phyloP scores from a whole-genome alignment of 2,888 invertebrate species.

The Pandemis cinnamomeana region DNA sequence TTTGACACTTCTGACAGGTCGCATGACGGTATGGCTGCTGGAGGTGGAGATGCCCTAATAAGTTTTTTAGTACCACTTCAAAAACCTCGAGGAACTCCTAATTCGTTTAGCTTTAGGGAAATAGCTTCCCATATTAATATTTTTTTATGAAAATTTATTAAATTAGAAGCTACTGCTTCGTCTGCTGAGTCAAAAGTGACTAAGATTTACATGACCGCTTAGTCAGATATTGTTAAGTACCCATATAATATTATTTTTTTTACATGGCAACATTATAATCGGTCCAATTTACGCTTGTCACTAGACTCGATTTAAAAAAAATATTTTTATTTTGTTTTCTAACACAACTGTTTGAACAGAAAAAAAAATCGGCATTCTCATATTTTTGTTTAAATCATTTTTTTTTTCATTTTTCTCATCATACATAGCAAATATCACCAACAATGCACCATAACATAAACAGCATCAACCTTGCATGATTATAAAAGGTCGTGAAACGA shows the following conservation, averaged over 20 bases:
- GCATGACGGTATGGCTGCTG: constrained; percentile 6
- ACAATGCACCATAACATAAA: background rate
- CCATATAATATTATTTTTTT: background rate
- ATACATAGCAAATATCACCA: too few relatives aligned
- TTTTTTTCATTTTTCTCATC: too few relatives aligned
- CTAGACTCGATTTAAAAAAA: background rate
- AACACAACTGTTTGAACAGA: too few relatives aligned
- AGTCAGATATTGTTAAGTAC: background rate
- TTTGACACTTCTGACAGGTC: constrained; percentile 38
- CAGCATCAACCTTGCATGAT: background rate
- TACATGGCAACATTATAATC: background rate
- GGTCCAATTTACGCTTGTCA: background rate
- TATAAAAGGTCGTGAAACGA: background rate
- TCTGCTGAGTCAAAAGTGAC: background rate
- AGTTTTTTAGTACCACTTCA: background rate
- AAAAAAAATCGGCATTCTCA: too few relatives aligned
- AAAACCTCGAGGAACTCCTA: background rate
- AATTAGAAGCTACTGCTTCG: background rate
- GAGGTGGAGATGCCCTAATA: background rate
- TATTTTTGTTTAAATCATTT: too few relatives aligned
- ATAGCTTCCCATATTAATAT: background rate
- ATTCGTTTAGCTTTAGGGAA: background rate
- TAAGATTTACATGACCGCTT: too few relatives aligned
- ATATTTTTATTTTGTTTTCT: background rate
- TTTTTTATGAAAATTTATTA: background rate